phyloP scores from a whole-genome alignment of 2,113 vertebrate genomes.

The Grantiella picta region DNA sequence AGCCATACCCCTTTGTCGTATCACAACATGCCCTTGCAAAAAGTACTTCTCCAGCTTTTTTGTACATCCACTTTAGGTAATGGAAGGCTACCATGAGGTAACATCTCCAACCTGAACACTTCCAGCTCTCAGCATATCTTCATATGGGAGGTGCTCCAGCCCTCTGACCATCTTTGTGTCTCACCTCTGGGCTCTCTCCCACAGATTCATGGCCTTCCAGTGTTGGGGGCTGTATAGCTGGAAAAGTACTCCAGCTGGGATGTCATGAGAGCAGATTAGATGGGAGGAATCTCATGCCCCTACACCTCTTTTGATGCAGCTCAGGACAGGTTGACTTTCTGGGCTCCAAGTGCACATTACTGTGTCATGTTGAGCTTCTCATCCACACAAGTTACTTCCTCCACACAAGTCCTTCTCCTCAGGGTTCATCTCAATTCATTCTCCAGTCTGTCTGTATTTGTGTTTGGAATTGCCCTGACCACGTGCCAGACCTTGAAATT shows the following conservation, averaged over 20 bases:
- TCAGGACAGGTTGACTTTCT: background rate
- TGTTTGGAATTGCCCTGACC: background rate
- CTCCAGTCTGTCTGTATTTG: background rate
- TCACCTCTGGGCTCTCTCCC: background rate
- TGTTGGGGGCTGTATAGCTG: background rate
- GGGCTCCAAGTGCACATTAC: background rate
- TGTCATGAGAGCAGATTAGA: background rate
- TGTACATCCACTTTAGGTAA: background rate
- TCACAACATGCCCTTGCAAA: background rate
- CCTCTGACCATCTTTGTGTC: fast-evolving
- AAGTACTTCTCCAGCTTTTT: background rate
- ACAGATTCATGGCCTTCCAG: background rate
- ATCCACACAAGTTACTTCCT: too few species aligned
- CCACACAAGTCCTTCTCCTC: background rate
- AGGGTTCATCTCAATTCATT: background rate
- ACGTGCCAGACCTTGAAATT: background rate
- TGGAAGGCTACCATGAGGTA: background rate
- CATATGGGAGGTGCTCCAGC: background rate
- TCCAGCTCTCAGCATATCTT: background rate
- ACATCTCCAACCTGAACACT: background rate
- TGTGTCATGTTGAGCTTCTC: background rate
- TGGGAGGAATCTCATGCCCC: background rate
- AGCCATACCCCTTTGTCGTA: background rate
- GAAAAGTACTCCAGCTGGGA: background rate
- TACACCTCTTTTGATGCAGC: background rate